These are phyloP conservation scores for human DNA, from an alignment of 2,113 vertebrate species.

Conservation along the genomic window DNA sequence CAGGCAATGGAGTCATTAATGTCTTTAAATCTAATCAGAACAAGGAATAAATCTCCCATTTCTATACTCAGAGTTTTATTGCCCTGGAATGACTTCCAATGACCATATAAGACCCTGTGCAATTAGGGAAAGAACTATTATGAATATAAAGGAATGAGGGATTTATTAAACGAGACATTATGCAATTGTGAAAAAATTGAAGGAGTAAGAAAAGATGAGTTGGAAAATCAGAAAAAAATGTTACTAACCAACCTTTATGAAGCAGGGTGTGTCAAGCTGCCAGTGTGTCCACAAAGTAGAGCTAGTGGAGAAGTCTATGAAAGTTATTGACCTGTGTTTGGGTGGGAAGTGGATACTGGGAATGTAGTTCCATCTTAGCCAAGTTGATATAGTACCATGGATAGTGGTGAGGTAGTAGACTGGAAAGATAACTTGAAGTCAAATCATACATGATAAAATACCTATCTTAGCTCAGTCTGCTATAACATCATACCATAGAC, in stretches of 20 bases:
- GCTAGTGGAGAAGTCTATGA: background rate
- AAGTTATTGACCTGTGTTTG: background rate
- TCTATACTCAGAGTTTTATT: background rate
- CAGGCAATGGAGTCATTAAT: background rate
- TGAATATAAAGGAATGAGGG: background rate
- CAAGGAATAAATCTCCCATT: background rate
- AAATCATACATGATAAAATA: background rate
- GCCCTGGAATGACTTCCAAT: background rate
- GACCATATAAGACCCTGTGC: background rate
- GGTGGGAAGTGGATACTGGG: background rate
- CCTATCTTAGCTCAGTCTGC: background rate
- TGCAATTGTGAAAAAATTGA: background rate
- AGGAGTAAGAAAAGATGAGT: background rate
- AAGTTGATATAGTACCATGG: background rate
- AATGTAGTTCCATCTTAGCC: background rate
- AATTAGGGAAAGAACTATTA: background rate
- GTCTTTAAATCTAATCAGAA: background rate
- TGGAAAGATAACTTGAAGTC: background rate
- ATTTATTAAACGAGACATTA: background rate
- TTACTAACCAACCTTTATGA: background rate
- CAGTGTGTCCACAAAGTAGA: background rate
- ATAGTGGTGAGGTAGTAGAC: background rate
- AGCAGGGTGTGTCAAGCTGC: background rate
- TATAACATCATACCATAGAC: background rate
- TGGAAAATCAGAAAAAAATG: background rate